These are phyloP conservation scores for Aurelia coerulea DNA, from an alignment of 30 jellyfish, hydroid and myxozoan genomes.

Conservation along the genomic window DNA sequence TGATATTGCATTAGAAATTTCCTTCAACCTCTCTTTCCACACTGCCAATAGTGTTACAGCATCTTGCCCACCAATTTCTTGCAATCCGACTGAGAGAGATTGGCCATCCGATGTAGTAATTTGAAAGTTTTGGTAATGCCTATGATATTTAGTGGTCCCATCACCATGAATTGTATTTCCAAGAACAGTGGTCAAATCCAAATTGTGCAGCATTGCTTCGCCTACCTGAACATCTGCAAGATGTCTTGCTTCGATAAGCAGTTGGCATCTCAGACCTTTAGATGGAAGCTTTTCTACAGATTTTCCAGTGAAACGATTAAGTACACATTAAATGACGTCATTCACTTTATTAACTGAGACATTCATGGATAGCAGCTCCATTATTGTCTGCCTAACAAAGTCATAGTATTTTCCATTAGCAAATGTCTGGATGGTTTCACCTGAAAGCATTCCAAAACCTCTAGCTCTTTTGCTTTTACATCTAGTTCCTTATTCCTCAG, in stretches of 20 bases:
- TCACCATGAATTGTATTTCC: constrained; percentile 53
- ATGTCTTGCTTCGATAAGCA: constrained; percentile 11
- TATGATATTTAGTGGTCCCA: constrained; percentile 50
- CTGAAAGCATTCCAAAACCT: too few relatives aligned
- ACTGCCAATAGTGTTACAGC: too few relatives aligned
- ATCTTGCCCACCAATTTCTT: too few relatives aligned
- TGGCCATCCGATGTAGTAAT: too few relatives aligned
- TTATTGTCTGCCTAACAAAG: neutral
- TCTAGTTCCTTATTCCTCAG: too few relatives aligned
- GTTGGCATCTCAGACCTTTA: constrained; percentile 5
- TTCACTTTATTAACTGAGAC: neutral
- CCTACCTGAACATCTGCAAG: constrained; percentile 32
- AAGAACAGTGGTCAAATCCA: neutral
- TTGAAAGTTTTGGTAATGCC: neutral
- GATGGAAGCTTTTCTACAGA: constrained; percentile 12
- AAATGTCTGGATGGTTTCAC: neutral
- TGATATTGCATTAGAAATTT: too few relatives aligned
- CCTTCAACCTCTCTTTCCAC: too few relatives aligned
- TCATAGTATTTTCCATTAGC: constrained; percentile 2
- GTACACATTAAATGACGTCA: neutral
- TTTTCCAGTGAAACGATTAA: constrained; percentile 1
- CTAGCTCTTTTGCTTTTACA: too few relatives aligned
- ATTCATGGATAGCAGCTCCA: neutral
- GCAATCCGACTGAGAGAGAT: too few relatives aligned
- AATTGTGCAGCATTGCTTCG: neutral